Evolutionary conservation across 2,797 vertebrate species (phyloP).

Genomic region (Benthosema pterotum): DNA sequence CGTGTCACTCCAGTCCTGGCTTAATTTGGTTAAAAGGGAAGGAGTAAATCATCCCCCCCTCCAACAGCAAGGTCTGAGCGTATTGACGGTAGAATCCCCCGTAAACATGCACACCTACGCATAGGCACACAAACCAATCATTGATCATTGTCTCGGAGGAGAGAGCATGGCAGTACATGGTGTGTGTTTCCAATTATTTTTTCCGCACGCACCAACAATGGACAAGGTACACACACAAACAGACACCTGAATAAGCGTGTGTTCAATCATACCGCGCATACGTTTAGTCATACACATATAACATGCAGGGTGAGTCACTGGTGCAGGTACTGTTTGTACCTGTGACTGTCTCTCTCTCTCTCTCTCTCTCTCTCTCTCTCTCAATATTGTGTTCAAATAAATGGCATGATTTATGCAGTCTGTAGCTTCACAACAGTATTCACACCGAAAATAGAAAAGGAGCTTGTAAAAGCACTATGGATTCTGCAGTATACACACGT

Average conservation of each 20-base stretch:
- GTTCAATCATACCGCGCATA: no score
- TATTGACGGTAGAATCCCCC: conserved; percentile 30
- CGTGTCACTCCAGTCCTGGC: conserved; percentile 39
- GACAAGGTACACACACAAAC: conserved; percentile 35
- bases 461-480: no score
- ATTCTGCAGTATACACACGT: no score
- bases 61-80: conserved; percentile 8
- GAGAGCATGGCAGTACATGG: not conserved
- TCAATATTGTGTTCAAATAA: conserved; percentile 70
- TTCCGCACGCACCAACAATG: no score
- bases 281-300: conserved; percentile 30
- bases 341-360: conserved; percentile 65
- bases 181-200: no score
- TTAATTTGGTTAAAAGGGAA: conserved; percentile 67
- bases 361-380: conserved; percentile 59
- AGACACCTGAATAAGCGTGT: conserved; percentile 25
- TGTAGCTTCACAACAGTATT: no score
- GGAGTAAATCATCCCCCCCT: conserved; percentile 54
- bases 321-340: conserved; percentile 60
- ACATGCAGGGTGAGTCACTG: conserved; percentile 63
- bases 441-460: no score
- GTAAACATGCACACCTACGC: conserved; percentile 8
- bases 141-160: conserved; percentile 10
- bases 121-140: not conserved
- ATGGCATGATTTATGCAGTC: no score